Evolutionary conservation across 53 echinoderm and acorn worm genomes (phyloP), one percentile per base, ranked within the genome.

Genomic region (Paelopatides confundens): DNA sequence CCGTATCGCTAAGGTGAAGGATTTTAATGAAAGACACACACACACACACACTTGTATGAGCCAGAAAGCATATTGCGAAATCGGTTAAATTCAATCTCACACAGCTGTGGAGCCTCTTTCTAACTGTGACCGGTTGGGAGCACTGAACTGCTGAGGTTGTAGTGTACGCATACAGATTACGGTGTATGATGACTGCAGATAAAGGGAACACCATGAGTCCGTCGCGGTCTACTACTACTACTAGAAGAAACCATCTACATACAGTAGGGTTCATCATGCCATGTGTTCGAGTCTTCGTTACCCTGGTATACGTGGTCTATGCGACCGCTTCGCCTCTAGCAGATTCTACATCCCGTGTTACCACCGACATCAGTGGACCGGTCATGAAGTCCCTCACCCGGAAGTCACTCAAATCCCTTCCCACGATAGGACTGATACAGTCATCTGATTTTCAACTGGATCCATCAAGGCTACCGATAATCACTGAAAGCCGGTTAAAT

Each of bases 61-160:
- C n/a, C n/a, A n/a, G n/a, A n/a, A n/a, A n/a, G n/a, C n/a, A n/a
- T 48, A 58, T 58, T 58, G 58, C 58, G 58, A 58, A 58, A 58
- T 58, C 21, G 58, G 24, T n/a, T 58, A 58, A 23, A 58, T 18
- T 18, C 58, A 21, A 58, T 6, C 1, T 21, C 18, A 6, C 17
- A 18, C 18, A 58, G 58, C 21, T 21, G 17, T n/a, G 18, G 18
- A n/a, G 21, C 6, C 18, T 58, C 58, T 58, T 58, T 58, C 58
- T 58, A 58, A 21, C 58, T 17, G 58, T 23, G 58, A 58, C 58
- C 58, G 17, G 58, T 58, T 58, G 58, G 58, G 58, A 58, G 58
- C 58, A 58, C 58, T 17, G 58, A 58, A 58, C 58, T 58, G 58
- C n/a, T 21, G 58, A 58, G 58, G 18, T 21, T 58, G 58, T 23